phyloP scores from a whole-genome alignment of 2,888 invertebrate species.

The Teleogryllus oceanicus region DNA sequence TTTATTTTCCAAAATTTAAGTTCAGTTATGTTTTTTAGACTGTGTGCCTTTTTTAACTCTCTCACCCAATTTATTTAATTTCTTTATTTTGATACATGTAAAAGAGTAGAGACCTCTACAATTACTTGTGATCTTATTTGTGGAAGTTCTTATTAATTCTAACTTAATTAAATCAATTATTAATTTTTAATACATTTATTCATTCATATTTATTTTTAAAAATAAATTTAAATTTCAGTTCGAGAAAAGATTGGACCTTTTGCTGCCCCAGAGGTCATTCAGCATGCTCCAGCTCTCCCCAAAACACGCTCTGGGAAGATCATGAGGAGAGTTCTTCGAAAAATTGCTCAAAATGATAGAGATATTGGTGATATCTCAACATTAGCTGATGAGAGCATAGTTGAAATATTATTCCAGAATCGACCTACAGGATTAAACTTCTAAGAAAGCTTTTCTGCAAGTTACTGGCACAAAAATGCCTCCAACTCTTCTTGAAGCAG shows the following conservation, averaged over 20 bases:
- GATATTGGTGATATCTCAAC: constrained; percentile 93
- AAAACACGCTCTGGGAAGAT: constrained; percentile 98
- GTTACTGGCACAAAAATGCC: not conserved
- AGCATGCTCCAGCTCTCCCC: constrained; percentile 89
- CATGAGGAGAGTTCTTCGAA: constrained; percentile 90
- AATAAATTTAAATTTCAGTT: constrained; percentile 54
- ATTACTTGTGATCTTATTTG: not conserved
- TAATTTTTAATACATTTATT: not conserved
- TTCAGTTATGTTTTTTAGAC: no score
- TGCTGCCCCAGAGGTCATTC: constrained; percentile 91
- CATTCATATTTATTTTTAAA: constrained; percentile 24
- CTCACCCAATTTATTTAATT: no score
- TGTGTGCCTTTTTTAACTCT: no score
- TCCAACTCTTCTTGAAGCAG: not conserved
- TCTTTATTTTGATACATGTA: no score
- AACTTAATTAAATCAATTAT: not conserved
- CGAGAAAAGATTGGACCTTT: constrained; percentile 92
- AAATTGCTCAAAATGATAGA: constrained; percentile 84
- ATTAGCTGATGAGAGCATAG: constrained; percentile 85
- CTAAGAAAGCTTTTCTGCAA: not conserved
- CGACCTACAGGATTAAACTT: constrained; percentile 51
- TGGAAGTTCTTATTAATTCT: not conserved
- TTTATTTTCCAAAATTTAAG: no score
- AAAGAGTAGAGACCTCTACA: not conserved
- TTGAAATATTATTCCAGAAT: constrained; percentile 73